phyloP scores from a whole-genome alignment of 2,113 vertebrate genomes.

The Rhea americana region DNA sequence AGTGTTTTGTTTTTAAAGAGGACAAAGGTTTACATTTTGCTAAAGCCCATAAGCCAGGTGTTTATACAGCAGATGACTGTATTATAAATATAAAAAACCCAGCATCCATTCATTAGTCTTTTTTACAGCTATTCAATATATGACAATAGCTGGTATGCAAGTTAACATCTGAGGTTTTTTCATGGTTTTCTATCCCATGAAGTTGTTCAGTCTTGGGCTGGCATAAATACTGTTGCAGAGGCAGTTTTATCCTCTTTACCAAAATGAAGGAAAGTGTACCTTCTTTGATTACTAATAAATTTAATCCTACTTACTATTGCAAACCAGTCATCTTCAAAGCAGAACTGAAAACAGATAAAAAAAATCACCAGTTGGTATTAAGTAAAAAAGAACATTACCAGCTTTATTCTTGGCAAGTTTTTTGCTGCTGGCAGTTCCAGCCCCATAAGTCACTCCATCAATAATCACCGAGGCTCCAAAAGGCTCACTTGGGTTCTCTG shows the following conservation, averaged over 20 bases:
- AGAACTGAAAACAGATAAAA: not conserved
- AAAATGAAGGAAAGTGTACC: fast-evolving
- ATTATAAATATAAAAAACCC: not conserved
- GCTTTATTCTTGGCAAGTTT: constrained; percentile 99
- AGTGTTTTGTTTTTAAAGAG: not conserved
- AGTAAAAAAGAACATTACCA: constrained; percentile 77
- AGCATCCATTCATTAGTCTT: not conserved
- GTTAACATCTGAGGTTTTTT: not conserved
- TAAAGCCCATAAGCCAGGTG: not conserved
- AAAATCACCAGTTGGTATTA: not conserved
- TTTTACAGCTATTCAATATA: not conserved
- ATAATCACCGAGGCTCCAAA: constrained; percentile 98
- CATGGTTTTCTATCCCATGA: not conserved
- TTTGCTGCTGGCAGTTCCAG: constrained; percentile 99
- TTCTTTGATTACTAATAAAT: not conserved
- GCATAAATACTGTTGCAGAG: not conserved
- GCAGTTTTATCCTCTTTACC: not conserved
- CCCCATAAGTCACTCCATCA: constrained; percentile 98
- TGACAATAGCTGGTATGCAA: too few species aligned
- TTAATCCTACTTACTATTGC: not conserved
- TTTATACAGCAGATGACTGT: not conserved
- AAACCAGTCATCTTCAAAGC: not conserved
- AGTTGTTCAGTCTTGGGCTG: not conserved
- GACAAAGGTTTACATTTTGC: not conserved
- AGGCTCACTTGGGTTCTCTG: constrained; percentile 99